These are phyloP conservation scores for Pemphigus obesinymphae DNA, from an alignment of 1,140 invertebrate species.

Conservation along the genomic window DNA sequence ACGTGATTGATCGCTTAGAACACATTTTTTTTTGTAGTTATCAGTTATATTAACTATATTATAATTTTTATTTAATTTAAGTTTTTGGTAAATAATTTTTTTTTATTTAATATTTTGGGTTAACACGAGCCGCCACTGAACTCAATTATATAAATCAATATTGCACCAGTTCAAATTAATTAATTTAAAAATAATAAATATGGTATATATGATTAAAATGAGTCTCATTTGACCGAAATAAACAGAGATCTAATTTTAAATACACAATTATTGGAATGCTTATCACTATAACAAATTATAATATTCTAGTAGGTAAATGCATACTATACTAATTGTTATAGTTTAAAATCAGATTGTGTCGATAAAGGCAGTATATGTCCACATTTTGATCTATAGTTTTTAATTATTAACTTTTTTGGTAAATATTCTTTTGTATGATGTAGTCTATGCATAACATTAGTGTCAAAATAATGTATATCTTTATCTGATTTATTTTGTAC, in stretches of 20 bases:
- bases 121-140: no score
- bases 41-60: no score
- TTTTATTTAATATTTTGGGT: no score
- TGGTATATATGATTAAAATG: not conserved
- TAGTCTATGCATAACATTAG: constrained; percentile 32
- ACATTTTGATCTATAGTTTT: constrained; percentile 23
- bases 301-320: no score
- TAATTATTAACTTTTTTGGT: constrained; percentile 34
- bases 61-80: no score
- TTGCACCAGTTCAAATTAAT: not conserved
- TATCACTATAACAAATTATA: not conserved
- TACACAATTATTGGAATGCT: not conserved
- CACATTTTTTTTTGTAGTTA: no score
- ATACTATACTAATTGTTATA: constrained; percentile 22
- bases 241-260: not conserved
- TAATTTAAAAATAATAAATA: not conserved
- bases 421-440: constrained; percentile 18
- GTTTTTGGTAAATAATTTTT: no score
- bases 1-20: no score
- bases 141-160: not conserved
- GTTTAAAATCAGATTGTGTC: not conserved
- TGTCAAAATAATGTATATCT: constrained; percentile 18
- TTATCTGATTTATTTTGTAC: constrained; percentile 23
- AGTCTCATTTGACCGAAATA: not conserved
- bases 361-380: not conserved